These are phyloP conservation scores for Phragmatobia fuliginosa DNA, from an alignment of 2,888 invertebrate genomes.

Conservation along the genomic window DNA sequence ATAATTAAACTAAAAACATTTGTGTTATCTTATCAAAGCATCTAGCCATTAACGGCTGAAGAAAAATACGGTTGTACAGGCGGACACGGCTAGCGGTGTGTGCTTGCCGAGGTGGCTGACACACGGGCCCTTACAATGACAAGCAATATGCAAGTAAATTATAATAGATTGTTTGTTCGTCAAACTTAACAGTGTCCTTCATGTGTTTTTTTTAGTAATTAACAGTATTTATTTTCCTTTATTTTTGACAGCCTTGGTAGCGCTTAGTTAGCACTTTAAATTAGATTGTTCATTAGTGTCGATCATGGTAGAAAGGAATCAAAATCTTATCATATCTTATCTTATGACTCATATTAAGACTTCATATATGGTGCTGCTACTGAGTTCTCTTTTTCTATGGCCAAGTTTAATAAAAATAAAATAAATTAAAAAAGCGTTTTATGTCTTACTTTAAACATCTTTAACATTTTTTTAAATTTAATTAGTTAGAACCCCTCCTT, in stretches of 20 bases:
- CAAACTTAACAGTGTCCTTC: background rate
- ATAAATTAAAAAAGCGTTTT: too few relatives aligned
- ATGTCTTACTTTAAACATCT: too few relatives aligned
- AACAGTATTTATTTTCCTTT: too few relatives aligned
- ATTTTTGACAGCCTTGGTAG: too few relatives aligned
- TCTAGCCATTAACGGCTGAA: conserved; percentile 81
- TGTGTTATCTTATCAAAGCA: conserved; percentile 79
- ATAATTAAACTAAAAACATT: conserved; percentile 84
- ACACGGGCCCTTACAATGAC: conserved; percentile 52
- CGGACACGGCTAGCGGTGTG: conserved; percentile 64
- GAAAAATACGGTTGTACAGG: conserved; percentile 75
- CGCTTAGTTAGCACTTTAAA: too few relatives aligned
- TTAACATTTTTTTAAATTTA: too few relatives aligned
- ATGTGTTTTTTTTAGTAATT: background rate
- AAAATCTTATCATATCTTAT: too few relatives aligned
- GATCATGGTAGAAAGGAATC: background rate
- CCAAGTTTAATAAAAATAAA: too few relatives aligned
- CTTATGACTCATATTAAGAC: background rate
- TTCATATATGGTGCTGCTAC: background rate
- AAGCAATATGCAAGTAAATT: conserved; percentile 19
- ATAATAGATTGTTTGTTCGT: background rate
- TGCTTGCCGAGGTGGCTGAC: conserved; percentile 54
- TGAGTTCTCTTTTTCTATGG: background rate
- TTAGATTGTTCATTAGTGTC: background rate
- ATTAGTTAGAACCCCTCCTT: too few relatives aligned